These are phyloP conservation scores for Alligator sinensis DNA, from an alignment of 2,113 vertebrate genomes.

Conservation along the genomic window DNA sequence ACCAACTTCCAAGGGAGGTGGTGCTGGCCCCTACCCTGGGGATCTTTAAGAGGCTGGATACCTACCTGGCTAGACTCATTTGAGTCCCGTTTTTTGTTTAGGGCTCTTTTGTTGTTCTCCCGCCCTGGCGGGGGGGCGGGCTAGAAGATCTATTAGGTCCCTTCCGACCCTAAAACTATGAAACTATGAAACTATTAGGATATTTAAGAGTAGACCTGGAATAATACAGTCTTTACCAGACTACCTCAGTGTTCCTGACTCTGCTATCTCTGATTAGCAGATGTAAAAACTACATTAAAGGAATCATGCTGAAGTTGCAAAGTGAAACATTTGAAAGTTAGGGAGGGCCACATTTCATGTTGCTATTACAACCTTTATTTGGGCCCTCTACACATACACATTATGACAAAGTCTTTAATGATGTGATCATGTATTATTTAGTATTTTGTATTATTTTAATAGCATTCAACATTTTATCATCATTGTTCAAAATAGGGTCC, in stretches of 20 bases:
- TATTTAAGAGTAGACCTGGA: neutral
- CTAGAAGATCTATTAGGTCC: too few relatives aligned
- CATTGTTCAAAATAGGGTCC: neutral
- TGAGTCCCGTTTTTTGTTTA: too few relatives aligned
- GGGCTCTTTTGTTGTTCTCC: too few relatives aligned
- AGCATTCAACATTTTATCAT: neutral
- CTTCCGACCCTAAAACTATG: too few relatives aligned
- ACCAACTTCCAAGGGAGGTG: too few relatives aligned
- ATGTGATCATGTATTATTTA: neutral
- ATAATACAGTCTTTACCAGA: neutral
- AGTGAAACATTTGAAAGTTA: neutral
- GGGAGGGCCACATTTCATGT: neutral
- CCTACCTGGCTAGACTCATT: too few relatives aligned
- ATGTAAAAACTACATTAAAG: neutral
- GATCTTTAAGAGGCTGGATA: too few relatives aligned
- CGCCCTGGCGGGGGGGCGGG: too few relatives aligned
- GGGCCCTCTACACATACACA: neutral
- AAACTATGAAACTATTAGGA: neutral
- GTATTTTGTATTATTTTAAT: neutral
- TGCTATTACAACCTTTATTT: too few relatives aligned
- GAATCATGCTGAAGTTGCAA: neutral
- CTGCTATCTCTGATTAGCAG: neutral
- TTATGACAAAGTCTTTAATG: neutral
- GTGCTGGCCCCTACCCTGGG: too few relatives aligned
- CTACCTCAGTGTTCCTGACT: neutral